A percentile compares a stretch with the other conserved stretches of the same genome.
Evolutionary conservation across 2,888 invertebrate genomes (phyloP).

Genomic region (Onchidella celtica): DNA sequence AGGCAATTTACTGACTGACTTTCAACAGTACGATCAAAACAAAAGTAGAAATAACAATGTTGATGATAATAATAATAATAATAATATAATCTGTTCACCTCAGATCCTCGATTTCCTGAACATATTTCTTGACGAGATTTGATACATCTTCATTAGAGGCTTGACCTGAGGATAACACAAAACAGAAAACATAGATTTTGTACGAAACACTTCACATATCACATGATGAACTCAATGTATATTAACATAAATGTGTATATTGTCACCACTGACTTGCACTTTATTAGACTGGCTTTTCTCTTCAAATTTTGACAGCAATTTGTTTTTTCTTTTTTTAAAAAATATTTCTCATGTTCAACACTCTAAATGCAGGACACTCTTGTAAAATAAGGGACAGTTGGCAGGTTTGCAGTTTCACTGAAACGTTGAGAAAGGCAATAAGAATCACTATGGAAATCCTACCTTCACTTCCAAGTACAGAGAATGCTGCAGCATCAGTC

Average conservation of each 20-base stretch:
- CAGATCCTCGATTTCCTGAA: constrained; percentile 94
- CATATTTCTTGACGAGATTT: constrained; percentile 89
- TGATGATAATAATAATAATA: background rate
- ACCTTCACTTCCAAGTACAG: constrained; percentile 41
- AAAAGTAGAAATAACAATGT: background rate
- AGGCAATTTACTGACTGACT: too few relatives aligned
- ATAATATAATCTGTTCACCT: constrained; percentile 79
- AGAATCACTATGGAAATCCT: background rate
- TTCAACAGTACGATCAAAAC: background rate
- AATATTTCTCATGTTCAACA: background rate
- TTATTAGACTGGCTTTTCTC: too few relatives aligned
- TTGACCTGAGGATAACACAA: constrained; percentile 61
- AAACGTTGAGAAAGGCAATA: too few relatives aligned
- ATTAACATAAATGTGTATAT: too few relatives aligned
- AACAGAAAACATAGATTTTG: too few relatives aligned
- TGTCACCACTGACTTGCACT: too few relatives aligned
- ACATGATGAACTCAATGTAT: too few relatives aligned
- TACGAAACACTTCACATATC: too few relatives aligned
- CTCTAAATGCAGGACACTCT: too few relatives aligned
- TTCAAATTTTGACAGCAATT: too few relatives aligned
- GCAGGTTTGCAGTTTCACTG: background rate
- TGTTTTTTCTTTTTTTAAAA: background rate
- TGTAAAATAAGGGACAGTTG: background rate
- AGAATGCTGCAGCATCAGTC: constrained; percentile 83
- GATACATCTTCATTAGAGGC: constrained; percentile 70